Base-by-base conservation (phyloP, 1,140 invertebrate genomes). In the Drosophila sulfurigaster region DNA sequence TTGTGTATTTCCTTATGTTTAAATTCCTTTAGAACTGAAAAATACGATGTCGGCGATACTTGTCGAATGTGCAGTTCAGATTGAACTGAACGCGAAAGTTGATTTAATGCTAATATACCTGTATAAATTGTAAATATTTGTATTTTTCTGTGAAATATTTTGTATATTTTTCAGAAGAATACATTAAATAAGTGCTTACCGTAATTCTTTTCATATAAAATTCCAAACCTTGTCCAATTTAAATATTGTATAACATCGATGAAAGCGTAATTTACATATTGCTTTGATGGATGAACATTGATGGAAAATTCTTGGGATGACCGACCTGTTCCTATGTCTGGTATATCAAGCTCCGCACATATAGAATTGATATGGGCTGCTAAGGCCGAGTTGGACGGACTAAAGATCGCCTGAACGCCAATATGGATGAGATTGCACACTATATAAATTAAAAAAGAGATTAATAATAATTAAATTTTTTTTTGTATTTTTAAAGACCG, bases 161-260 rank as follows among this genome's bases (percentile, higher is more conserved):
- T 38, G 35, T 25, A 25, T 25, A 25, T 3, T 25, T 25, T 38
- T 38, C 6, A 38, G 35, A 38, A 38, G 35, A 38, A 10, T 38
- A n/a, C 38, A 41, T 41, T 41, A 41, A 41, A 10, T 41, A 5
- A 52, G 2, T 13, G 32, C 75, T 64, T 51, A 89, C 85, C 81
- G 62, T 86, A 64, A 25, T 90, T 63, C n/a, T 59, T 77, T 92
- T 99, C 98, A 91, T 98, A 98, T 35, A 99, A 95, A 67, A 99
- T 96, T 0, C 97, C 98, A 79, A 98, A 97, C 92, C 95, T 95
- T 1, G 97, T 98, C 98, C 98, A 99, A 92, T 98, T 98, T 28
- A 98, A 94, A 88, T 97, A 98, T 25, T 94, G 94, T 92, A 98
- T 97, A 30, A 98, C 94, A 91, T 99, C 98, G 67, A 95, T 94